phyloP scores from a whole-genome alignment of 2,797 vertebrate genomes.

The Melanogrammus aeglefinus region DNA sequence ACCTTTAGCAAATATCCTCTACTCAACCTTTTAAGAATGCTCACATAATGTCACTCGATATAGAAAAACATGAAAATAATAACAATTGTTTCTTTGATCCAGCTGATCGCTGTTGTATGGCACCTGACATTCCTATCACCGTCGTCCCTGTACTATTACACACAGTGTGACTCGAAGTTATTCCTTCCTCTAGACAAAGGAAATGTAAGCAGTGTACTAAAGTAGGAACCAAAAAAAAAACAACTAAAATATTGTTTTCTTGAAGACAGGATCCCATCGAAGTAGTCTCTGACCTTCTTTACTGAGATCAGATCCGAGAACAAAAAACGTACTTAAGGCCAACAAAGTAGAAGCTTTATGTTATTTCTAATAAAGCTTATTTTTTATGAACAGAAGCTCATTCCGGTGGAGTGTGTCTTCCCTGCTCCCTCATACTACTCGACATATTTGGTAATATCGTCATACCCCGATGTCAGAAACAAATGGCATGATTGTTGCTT shows the following conservation, averaged over 20 bases:
- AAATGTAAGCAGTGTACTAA: not conserved
- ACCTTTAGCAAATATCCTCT: not conserved
- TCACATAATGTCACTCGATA: not conserved
- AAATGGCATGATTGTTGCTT: not conserved
- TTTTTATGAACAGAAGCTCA: not conserved
- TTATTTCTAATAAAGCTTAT: not conserved
- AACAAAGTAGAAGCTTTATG: too few species aligned
- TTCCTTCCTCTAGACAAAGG: not conserved
- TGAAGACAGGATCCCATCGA: too few species aligned
- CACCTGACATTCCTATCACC: too few species aligned
- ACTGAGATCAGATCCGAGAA: too few species aligned
- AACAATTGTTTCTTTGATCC: not conserved
- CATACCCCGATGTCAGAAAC: not conserved
- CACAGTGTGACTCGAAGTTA: not conserved
- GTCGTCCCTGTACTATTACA: not conserved
- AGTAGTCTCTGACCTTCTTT: not conserved
- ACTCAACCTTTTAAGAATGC: not conserved
- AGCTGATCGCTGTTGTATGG: not conserved
- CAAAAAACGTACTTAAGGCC: too few species aligned
- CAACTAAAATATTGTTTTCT: too few species aligned
- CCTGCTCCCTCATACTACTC: not conserved
- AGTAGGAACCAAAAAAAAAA: not conserved
- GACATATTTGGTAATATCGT: not conserved
- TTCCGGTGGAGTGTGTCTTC: not conserved
- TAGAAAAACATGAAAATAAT: not conserved